These are phyloP conservation scores for Andrena marginata DNA, from an alignment of 2,888 invertebrate genomes.

Conservation along the genomic window DNA sequence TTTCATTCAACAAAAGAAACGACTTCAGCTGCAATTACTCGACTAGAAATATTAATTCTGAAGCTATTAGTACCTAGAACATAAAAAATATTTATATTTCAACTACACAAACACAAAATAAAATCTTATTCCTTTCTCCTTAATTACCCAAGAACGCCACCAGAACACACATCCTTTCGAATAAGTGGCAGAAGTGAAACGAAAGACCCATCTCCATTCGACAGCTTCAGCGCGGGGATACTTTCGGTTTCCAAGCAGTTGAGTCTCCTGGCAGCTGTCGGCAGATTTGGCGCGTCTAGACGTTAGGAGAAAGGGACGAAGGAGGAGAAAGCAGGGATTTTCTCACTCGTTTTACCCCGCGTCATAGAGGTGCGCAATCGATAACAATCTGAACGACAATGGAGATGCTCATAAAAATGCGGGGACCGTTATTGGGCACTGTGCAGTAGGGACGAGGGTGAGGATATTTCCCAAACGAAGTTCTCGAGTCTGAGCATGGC, in stretches of 20 bases:
- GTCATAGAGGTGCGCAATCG: conserved; percentile 9
- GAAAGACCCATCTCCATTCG: neutral
- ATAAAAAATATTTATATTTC: too few species aligned
- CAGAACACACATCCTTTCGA: neutral
- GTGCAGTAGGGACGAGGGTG: neutral
- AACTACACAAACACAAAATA: too few species aligned
- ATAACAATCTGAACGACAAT: conserved; percentile 14
- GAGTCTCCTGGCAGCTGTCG: neutral
- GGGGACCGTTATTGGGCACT: conserved; percentile 27
- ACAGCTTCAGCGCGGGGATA: neutral
- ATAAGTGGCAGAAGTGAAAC: neutral
- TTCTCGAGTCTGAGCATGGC: conserved; percentile 15
- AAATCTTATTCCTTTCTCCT: too few species aligned
- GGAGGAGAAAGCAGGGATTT: neutral
- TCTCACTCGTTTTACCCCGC: too few species aligned
- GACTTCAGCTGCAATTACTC: too few species aligned
- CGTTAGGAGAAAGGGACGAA: neutral
- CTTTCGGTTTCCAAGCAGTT: conserved; percentile 4
- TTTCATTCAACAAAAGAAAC: too few species aligned
- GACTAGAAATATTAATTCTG: too few species aligned
- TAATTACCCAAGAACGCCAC: neutral
- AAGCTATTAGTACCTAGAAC: too few species aligned
- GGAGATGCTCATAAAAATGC: conserved; percentile 33
- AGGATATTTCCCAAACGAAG: conserved; percentile 43
- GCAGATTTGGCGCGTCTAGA: conserved; percentile 3